Evolutionary conservation across 2,888 invertebrate species (phyloP).

Genomic region (Pterostichus madidus): DNA sequence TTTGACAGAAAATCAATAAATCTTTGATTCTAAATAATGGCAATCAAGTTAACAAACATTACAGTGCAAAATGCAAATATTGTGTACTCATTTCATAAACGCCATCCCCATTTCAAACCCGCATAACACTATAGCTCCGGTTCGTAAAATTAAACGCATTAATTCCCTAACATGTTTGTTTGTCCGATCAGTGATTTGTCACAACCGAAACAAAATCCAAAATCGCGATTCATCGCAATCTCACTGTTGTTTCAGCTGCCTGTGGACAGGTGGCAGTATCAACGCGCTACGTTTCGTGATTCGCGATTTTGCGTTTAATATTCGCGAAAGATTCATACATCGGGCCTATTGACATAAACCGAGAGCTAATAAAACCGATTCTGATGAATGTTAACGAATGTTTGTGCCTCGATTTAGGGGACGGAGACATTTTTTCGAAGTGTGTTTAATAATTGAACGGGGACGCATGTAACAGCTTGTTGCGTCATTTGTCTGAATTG

Average conservation of each 20-base stretch:
- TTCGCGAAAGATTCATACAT: constrained; percentile 20
- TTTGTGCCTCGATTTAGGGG: not conserved
- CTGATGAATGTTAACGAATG: constrained; percentile 64
- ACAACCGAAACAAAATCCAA: constrained; percentile 44
- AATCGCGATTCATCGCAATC: constrained; percentile 25
- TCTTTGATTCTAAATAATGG: not conserved
- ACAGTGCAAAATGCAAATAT: constrained; percentile 20
- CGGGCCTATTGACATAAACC: constrained; percentile 60
- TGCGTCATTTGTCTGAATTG: constrained; percentile 49
- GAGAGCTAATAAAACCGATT: constrained; percentile 62
- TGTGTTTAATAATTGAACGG: constrained; percentile 55
- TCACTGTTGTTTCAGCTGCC: not conserved
- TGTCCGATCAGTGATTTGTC: constrained; percentile 63
- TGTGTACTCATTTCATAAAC: constrained; percentile 41
- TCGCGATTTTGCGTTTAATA: constrained; percentile 24
- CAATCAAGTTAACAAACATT: not conserved
- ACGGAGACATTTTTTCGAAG: constrained; percentile 28
- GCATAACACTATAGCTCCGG: constrained; percentile 3
- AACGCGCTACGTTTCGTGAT: not conserved
- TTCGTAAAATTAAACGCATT: constrained; percentile 62
- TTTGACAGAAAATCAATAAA: not conserved
- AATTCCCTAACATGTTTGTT: constrained; percentile 67
- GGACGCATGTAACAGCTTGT: constrained; percentile 58
- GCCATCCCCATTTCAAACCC: not conserved
- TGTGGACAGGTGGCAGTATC: constrained; percentile 30